Conservation (phyloP, 2,797 vertebrate species). For the Platalea minor region DNA sequence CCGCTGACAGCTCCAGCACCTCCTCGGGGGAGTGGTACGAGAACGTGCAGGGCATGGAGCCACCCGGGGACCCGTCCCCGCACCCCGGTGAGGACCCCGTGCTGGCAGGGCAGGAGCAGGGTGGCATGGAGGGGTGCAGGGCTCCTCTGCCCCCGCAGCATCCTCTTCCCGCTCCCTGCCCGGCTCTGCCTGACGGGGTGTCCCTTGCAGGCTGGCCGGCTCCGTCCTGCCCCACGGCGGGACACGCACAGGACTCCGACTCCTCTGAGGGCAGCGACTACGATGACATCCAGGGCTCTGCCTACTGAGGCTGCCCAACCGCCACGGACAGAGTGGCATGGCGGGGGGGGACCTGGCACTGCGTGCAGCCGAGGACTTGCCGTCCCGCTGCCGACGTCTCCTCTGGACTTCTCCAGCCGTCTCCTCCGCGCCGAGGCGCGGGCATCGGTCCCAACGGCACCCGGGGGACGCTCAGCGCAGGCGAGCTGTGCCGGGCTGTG, state of each 20-base stretch:
- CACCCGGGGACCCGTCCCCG: background rate
- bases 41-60: slow-evolving; percentile 10
- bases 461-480: rapidly evolving
- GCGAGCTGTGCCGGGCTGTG: background rate
- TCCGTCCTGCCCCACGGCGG: background rate
- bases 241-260: rapidly evolving
- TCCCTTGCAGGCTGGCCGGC: background rate
- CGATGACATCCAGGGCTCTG: slow-evolving; percentile 22
- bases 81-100: background rate
- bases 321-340: background rate
- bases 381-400: rapidly evolving
- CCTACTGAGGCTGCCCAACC: background rate
- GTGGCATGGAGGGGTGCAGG: rapidly evolving
- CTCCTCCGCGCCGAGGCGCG: rapidly evolving
- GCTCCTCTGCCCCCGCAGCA: background rate
- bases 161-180: background rate
- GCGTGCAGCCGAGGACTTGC: rapidly evolving
- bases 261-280: slow-evolving; percentile 27
- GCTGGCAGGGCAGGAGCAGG: background rate
- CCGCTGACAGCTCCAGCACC: slow-evolving; percentile 68
- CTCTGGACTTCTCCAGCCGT: rapidly evolving
- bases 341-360: background rate
- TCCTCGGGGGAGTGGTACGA: slow-evolving; percentile 77
- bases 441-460: background rate
- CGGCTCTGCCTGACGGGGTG: rapidly evolving